Percentiles rank a stretch among this genome's conserved stretches.
phyloP scores from a whole-genome alignment of 2,888 invertebrate species.

The Eilema griseolum region DNA sequence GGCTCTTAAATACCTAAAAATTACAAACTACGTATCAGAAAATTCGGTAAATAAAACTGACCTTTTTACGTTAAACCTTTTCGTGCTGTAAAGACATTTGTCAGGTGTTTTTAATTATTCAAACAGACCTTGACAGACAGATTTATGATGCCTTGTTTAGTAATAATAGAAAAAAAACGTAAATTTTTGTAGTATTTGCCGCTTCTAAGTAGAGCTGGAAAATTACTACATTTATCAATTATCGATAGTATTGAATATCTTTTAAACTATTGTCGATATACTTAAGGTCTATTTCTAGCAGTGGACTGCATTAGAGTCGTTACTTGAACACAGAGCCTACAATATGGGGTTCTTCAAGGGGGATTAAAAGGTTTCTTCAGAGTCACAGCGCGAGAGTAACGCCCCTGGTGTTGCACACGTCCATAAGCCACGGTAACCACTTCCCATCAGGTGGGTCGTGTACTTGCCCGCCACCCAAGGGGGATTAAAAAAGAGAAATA shows the following conservation, averaged over 20 bases:
- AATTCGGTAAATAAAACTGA: neutral
- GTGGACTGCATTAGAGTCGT: no score
- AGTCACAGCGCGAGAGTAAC: no score
- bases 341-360: no score
- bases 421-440: no score
- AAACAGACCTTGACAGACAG: constrained; percentile 23
- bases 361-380: no score
- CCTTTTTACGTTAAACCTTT: constrained; percentile 1
- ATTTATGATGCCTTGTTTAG: constrained; percentile 34
- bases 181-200: neutral
- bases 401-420: no score
- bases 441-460: no score
- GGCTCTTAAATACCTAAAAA: neutral
- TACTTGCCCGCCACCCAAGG: no score
- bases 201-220: neutral
- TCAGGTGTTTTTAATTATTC: constrained; percentile 34
- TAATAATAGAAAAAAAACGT: neutral
- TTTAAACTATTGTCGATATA: no score
- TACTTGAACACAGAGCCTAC: no score
- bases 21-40: neutral
- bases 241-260: neutral
- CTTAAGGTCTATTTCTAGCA: no score
- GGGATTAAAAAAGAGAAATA: no score
- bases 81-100: constrained; percentile 28
- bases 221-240: neutral